Base-by-base conservation (phyloP, 2,113 vertebrate genomes). In the Entomyzon cyanotis region DNA sequence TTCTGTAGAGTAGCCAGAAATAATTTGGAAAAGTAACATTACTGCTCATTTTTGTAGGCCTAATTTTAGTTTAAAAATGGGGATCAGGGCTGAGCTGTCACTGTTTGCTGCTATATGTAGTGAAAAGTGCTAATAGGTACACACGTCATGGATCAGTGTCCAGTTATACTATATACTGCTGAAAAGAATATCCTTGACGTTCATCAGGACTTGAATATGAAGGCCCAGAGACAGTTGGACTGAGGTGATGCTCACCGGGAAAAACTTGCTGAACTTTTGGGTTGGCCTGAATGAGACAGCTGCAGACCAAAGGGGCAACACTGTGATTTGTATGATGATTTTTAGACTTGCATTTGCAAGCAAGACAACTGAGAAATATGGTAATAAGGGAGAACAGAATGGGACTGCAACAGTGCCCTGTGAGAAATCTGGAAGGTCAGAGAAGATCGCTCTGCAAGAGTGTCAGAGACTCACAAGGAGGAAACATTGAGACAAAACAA, bases 101-200 rank as follows among this genome's bases (percentile, higher is more conserved):
- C 11, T 75, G 30, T 33, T 62, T 42, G 25, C n/a, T 71, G 25
- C 28, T 71, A 2, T 31, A 39, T 12, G 6, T 31, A 60, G 14
- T 55, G 44, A 89, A n/a, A 86, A 73, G 6, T 62, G 17, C 17
- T 63, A 21, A 33, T 7, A 67, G 28, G 37, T 44, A 15, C 22
- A 20, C 0, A 0, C 20, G 31, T n/a, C 18, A 24, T 15, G 15
- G 33, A 22, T 52, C 58, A 85, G 30, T 12, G 8, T 20, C 5
- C 16, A 31, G 33, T 30, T 69, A 44, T 20, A 10, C 5, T 21
- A 15, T 41, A 21, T 21, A 17, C 8, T 49, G 2, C 41, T 47
- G 63, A 52, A 83, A 85, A 56, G 8, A 73, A 44, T n/a, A 49
- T 37, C 63, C 15, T 22, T 60, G 41, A 49, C 12, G 27, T 69